phyloP scores from a whole-genome alignment of 2,113 vertebrate genomes.

The Mus spicilegus region DNA sequence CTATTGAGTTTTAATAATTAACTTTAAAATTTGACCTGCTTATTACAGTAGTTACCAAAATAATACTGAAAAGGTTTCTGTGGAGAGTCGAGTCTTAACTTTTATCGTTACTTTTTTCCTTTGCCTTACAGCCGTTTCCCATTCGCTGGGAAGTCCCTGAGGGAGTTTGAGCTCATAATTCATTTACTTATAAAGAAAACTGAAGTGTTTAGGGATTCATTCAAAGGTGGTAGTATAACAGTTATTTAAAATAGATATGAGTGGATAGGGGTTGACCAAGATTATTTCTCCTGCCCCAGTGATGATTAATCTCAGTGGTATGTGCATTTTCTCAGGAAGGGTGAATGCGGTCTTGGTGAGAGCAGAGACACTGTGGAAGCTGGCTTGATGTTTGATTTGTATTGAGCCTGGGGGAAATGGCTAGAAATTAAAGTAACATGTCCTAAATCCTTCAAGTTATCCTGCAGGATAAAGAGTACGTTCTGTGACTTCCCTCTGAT shows the following conservation, averaged over 20 bases:
- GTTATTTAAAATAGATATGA: not conserved
- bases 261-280: not conserved
- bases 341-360: not conserved
- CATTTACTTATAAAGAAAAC: conserved; percentile 1
- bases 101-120: not conserved
- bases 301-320: not conserved
- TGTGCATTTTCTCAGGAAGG: not conserved
- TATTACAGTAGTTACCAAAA: conserved; percentile 1
- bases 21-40: not conserved
- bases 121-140: not conserved
- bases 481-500: not conserved
- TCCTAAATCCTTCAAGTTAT: not conserved
- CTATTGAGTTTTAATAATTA: conserved; percentile 33
- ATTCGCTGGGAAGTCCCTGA: not conserved
- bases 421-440: not conserved
- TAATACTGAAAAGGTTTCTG: not conserved
- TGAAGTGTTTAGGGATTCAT: not conserved
- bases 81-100: not conserved
- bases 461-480: not conserved
- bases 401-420: not conserved
- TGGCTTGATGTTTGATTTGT: not conserved
- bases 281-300: not conserved
- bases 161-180: conserved; percentile 1
- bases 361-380: not conserved
- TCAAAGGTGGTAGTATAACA: not conserved